A percentile compares a stretch with the other conserved stretches of the same genome.
Conservation (phyloP, 1,140 invertebrate species). For the Myzus persicae region DNA sequence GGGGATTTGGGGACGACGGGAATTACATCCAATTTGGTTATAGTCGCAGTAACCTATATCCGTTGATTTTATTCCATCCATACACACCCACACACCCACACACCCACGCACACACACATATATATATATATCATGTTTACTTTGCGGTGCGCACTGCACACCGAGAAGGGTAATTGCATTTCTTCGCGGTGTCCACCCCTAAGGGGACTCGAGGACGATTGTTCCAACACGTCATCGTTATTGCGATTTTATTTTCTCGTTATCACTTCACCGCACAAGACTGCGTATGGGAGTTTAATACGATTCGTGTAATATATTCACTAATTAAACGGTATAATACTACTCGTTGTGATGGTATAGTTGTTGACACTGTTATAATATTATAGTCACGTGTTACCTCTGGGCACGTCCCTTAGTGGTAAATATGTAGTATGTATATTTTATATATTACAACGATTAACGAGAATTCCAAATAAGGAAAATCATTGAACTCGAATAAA, state of each 20-base stretch:
- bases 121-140: background rate
- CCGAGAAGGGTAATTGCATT: constrained; percentile 22
- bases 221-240: constrained; percentile 28
- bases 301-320: background rate
- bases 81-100: too few species aligned
- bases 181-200: background rate
- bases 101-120: background rate
- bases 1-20: constrained; percentile 10
- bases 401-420: background rate
- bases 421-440: too few species aligned
- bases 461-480: too few species aligned
- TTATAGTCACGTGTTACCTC: background rate
- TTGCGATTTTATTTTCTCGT: background rate
- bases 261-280: background rate
- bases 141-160: background rate
- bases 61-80: constrained; percentile 12
- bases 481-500: too few species aligned
- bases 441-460: too few species aligned
- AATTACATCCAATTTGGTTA: constrained; percentile 44
- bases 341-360: background rate
- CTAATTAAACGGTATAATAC: background rate
- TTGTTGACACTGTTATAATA: background rate
- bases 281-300: background rate
- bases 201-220: background rate
- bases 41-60: background rate